Conservation (phyloP, 2,797 vertebrate genomes). For the Alcedo quadribrachys region DNA sequence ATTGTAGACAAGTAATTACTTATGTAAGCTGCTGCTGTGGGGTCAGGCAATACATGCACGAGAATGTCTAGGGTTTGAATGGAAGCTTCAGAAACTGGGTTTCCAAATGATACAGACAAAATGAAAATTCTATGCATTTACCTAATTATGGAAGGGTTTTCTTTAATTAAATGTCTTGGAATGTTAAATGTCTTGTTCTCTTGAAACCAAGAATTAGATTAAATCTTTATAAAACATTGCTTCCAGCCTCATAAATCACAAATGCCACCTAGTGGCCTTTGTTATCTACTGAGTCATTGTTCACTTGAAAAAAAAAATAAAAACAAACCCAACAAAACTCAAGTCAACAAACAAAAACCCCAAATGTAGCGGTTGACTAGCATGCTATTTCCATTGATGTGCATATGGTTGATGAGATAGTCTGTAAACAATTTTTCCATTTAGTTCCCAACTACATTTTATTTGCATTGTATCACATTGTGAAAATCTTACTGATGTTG, state of each 20-base stretch:
- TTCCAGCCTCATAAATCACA: constrained; percentile 80
- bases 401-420: neutral
- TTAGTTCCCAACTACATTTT: neutral
- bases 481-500: neutral
- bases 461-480: neutral
- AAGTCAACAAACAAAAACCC: neutral
- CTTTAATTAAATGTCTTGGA: constrained; percentile 61
- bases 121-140: constrained; percentile 40
- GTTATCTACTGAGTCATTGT: constrained; percentile 15
- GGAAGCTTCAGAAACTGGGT: constrained; percentile 48
- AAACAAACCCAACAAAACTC: neutral
- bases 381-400: neutral
- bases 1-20: constrained; percentile 83
- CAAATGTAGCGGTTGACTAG: neutral
- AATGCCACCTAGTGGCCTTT: constrained; percentile 82
- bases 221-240: constrained; percentile 40
- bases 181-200: constrained; percentile 65
- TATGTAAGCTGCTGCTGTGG: constrained; percentile 67
- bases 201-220: constrained; percentile 55
- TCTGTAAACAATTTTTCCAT: neutral
- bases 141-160: constrained; percentile 19
- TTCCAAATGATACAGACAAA: constrained; percentile 18
- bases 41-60: constrained; percentile 71
- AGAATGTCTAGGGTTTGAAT: constrained; percentile 63
- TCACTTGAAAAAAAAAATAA: fast-evolving